Evolutionary conservation across 2,797 vertebrate species (phyloP).

Genomic region (Centroberyx gerrardi): DNA sequence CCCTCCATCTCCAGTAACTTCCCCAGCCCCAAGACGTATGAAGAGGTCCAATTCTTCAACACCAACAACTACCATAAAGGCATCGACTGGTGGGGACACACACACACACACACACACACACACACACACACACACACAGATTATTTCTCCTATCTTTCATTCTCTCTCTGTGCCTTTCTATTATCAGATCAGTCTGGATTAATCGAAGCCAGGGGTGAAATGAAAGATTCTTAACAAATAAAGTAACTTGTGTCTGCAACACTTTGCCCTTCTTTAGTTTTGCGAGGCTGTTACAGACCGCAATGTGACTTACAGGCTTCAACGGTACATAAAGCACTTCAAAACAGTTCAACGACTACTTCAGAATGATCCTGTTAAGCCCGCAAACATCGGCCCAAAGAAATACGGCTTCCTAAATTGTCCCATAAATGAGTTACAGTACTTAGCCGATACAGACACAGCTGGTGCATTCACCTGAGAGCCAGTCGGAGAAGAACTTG

Average conservation of each 20-base stretch:
- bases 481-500: slow-evolving; percentile 52
- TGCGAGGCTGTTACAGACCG: slow-evolving; percentile 25
- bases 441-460: slow-evolving; percentile 72
- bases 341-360: slow-evolving; percentile 49
- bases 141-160: background rate
- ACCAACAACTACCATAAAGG: slow-evolving; percentile 99
- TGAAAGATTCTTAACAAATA: slow-evolving; percentile 37
- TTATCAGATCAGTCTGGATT: background rate
- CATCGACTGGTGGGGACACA: slow-evolving; percentile 92
- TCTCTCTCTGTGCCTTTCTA: slow-evolving; percentile 34
- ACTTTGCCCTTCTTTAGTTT: slow-evolving; percentile 6
- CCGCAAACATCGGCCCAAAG: slow-evolving; percentile 58
- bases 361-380: slow-evolving; percentile 61
- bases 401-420: slow-evolving; percentile 75
- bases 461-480: slow-evolving; percentile 65
- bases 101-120: slow-evolving; percentile 12
- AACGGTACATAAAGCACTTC: slow-evolving; percentile 50
- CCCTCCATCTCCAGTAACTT: slow-evolving; percentile 96
- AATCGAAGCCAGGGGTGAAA: slow-evolving; percentile 42
- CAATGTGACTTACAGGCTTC: slow-evolving; percentile 40
- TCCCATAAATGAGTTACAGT: slow-evolving; percentile 71
- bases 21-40: slow-evolving; percentile 95
- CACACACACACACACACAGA: slow-evolving; percentile 7
- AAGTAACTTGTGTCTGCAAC: background rate
- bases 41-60: slow-evolving; percentile 99